A percentile compares a stretch with the other conserved stretches of the same genome.
Evolutionary conservation across 2,113 vertebrate species (phyloP).

Genomic region (Hypocryptadius cinnamomeus): DNA sequence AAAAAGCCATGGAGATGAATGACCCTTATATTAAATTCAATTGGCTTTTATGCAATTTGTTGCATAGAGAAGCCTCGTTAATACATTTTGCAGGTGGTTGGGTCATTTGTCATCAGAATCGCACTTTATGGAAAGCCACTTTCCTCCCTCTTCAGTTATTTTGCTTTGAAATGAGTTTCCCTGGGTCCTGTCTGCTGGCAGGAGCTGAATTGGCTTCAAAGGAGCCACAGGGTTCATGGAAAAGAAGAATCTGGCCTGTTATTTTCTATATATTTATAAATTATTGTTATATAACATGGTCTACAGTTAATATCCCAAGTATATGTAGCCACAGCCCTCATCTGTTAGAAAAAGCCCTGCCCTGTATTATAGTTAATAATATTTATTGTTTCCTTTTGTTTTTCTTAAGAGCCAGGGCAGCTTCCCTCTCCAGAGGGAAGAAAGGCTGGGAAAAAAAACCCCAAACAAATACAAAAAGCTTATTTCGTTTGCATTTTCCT

Average conservation of each 20-base stretch:
- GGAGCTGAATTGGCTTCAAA: not conserved
- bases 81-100: conserved; percentile 58
- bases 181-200: not conserved
- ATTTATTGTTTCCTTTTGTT: not conserved
- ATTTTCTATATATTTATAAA: not conserved
- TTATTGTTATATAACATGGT: not conserved
- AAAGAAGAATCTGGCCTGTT: not conserved
- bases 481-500: conserved; percentile 50
- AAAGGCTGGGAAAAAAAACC: not conserved
- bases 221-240: not conserved
- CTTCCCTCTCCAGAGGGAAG: conserved; percentile 33
- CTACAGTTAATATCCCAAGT: not conserved
- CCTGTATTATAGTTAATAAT: not conserved
- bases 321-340: not conserved
- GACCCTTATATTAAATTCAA: conserved; percentile 64
- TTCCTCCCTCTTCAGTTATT: conserved; percentile 38
- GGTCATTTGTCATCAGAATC: conserved; percentile 63
- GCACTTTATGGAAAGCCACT: conserved; percentile 28
- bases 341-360: not conserved
- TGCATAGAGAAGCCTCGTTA: conserved; percentile 64
- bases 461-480: not conserved
- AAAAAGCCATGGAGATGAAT: conserved; percentile 61
- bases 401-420: not conserved
- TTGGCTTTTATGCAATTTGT: conserved; percentile 65
- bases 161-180: conserved; percentile 53